These are phyloP conservation scores for Sphyrna mokarran DNA, from an alignment of 2,113 vertebrate species.

Conservation along the genomic window DNA sequence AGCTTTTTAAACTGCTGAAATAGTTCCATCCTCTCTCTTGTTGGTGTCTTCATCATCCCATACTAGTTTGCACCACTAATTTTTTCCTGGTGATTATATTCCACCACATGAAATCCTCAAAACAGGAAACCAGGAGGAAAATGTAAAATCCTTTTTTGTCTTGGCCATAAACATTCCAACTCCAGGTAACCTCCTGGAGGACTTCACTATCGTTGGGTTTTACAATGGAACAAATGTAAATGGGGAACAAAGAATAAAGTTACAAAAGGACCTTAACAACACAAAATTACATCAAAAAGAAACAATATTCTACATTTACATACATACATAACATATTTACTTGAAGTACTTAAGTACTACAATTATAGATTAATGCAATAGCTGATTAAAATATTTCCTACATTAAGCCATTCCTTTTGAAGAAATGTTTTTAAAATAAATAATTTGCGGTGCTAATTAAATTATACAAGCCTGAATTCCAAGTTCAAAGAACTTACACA, in stretches of 20 bases:
- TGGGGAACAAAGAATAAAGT: background rate
- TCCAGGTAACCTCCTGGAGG: background rate
- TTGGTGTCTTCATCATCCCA: background rate
- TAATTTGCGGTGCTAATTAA: background rate
- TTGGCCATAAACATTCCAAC: background rate
- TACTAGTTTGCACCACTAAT: background rate
- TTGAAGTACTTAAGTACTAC: background rate
- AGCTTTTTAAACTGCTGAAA: background rate
- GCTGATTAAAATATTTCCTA: background rate
- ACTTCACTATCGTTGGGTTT: background rate
- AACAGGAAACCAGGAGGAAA: background rate
- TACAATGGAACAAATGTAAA: background rate
- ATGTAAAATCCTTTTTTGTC: background rate
- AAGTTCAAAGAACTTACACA: background rate
- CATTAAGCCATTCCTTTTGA: background rate
- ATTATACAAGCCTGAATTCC: background rate
- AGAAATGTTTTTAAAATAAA: background rate
- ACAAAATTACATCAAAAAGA: background rate
- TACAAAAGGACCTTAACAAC: background rate
- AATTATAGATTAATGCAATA: background rate
- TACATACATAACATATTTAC: background rate
- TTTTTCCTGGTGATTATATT: background rate
- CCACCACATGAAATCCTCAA: background rate
- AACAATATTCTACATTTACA: background rate
- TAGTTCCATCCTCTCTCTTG: background rate